Percentiles rank a stretch among this genome's conserved stretches.
phyloP scores from a whole-genome alignment of 2,888 invertebrate genomes.

The Pecten maximus region DNA sequence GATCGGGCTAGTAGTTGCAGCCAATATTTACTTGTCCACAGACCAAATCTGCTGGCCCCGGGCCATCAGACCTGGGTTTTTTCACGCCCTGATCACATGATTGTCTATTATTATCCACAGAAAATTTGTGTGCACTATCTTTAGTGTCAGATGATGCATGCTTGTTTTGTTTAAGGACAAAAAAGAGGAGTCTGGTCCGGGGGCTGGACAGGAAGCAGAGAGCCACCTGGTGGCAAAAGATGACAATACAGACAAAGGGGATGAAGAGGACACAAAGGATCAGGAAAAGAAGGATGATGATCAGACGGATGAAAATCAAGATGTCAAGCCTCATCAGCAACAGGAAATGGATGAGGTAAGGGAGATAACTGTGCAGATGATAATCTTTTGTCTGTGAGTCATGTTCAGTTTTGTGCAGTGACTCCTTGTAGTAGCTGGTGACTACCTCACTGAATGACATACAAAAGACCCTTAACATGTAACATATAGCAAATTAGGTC shows the following conservation, averaged over 20 bases:
- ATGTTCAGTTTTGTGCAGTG: too few relatives aligned
- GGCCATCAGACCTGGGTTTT: too few relatives aligned
- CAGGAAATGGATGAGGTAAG: conserved; percentile 67
- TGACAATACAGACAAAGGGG: conserved; percentile 81
- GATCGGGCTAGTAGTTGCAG: too few relatives aligned
- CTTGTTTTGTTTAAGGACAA: conserved; percentile 57
- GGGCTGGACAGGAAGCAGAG: conserved; percentile 79
- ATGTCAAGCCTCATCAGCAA: conserved; percentile 81
- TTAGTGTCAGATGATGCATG: conserved; percentile 7
- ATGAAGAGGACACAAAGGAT: conserved; percentile 81
- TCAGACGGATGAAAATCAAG: conserved; percentile 91
- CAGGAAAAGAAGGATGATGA: conserved; percentile 83
- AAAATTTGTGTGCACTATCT: neutral
- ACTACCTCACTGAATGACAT: too few relatives aligned
- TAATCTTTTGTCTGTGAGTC: too few relatives aligned
- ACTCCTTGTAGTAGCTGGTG: too few relatives aligned
- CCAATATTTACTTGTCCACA: too few relatives aligned
- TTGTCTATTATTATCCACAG: neutral
- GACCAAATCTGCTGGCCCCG: too few relatives aligned
- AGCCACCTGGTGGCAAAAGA: conserved; percentile 91
- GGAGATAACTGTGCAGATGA: neutral
- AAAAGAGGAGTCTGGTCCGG: conserved; percentile 83
- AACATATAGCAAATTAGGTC: too few relatives aligned
- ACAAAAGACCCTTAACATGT: too few relatives aligned
- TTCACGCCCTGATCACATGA: too few relatives aligned